phyloP scores from a whole-genome alignment of 2,797 vertebrate species.

The Melanogrammus aeglefinus region DNA sequence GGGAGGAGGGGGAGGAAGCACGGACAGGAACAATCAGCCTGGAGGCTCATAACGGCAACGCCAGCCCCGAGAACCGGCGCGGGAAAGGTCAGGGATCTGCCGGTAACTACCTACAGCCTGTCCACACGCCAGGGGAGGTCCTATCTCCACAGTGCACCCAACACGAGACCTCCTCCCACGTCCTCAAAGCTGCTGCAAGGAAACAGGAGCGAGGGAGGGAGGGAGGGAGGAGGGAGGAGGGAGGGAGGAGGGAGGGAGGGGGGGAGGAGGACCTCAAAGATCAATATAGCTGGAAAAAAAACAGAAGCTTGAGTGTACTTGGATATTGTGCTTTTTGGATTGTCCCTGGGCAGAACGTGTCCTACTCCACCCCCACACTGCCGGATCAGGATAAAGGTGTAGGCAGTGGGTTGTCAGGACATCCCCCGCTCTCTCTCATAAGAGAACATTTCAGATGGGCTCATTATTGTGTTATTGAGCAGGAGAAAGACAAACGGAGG shows the following conservation, averaged over 20 bases:
- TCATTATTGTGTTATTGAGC: not conserved
- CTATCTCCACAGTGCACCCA: constrained; percentile 24
- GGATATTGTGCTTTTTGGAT: not conserved
- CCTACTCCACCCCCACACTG: not conserved
- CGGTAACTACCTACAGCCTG: constrained; percentile 9
- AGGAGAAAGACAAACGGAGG: not conserved
- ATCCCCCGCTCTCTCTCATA: too few relatives aligned
- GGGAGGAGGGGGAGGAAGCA: constrained; percentile 20
- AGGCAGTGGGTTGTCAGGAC: not conserved
- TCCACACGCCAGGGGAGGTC: constrained; percentile 7
- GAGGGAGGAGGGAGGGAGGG: not conserved
- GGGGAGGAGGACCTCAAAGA: not conserved
- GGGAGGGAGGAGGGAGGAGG: constrained; percentile 11
- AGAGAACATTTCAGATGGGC: not conserved
- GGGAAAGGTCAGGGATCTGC: constrained; percentile 45
- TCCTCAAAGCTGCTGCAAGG: constrained; percentile 25
- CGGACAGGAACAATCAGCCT: constrained; percentile 40
- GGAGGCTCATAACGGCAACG: constrained; percentile 47
- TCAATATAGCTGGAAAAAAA: not conserved
- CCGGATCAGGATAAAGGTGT: not conserved
- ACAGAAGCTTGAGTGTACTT: not conserved
- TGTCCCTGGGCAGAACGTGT: not conserved
- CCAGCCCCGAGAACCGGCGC: constrained; percentile 37
- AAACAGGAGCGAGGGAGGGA: not conserved
- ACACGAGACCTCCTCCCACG: constrained; percentile 13